Conservation (phyloP, 2,888 invertebrate genomes). For the Drosophila yooni region DNA sequence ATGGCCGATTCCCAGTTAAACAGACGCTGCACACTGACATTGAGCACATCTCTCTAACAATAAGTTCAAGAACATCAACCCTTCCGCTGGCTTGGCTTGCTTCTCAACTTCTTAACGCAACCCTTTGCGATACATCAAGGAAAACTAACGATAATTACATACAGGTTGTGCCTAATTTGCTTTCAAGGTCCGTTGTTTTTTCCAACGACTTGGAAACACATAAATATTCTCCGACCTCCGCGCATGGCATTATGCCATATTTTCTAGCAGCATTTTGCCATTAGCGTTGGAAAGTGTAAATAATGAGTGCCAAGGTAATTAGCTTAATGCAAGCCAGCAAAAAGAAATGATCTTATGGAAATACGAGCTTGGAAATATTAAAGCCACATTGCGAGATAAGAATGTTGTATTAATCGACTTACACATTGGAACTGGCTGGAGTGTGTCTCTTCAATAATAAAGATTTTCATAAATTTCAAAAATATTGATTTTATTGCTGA, state of each 20-base stretch:
- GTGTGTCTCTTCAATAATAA: background rate
- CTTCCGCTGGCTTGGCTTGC: slow-evolving; percentile 28
- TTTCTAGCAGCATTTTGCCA: slow-evolving; percentile 61
- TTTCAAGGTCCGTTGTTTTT: slow-evolving; percentile 74
- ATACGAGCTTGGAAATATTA: background rate
- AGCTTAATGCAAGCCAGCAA: slow-evolving; percentile 1
- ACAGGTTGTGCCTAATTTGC: slow-evolving; percentile 77
- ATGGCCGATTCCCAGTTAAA: slow-evolving; percentile 50
- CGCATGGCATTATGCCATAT: slow-evolving; percentile 40
- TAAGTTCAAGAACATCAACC: slow-evolving; percentile 29
- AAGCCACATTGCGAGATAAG: background rate
- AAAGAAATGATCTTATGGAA: background rate
- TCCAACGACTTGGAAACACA: slow-evolving; percentile 66
- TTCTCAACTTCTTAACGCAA: slow-evolving; percentile 38
- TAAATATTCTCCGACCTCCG: slow-evolving; percentile 50
- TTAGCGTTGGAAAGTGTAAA: slow-evolving; percentile 70
- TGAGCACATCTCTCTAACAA: slow-evolving; percentile 56
- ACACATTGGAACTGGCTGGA: background rate
- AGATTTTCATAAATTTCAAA: background rate
- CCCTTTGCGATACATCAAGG: slow-evolving; percentile 63
- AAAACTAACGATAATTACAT: slow-evolving; percentile 79
- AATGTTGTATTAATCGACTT: background rate
- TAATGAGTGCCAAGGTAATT: slow-evolving; percentile 62
- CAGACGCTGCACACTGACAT: slow-evolving; percentile 54
- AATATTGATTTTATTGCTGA: too few species aligned